phyloP scores from a whole-genome alignment of 2,113 vertebrate genomes.

The Eurystomus gularis region DNA sequence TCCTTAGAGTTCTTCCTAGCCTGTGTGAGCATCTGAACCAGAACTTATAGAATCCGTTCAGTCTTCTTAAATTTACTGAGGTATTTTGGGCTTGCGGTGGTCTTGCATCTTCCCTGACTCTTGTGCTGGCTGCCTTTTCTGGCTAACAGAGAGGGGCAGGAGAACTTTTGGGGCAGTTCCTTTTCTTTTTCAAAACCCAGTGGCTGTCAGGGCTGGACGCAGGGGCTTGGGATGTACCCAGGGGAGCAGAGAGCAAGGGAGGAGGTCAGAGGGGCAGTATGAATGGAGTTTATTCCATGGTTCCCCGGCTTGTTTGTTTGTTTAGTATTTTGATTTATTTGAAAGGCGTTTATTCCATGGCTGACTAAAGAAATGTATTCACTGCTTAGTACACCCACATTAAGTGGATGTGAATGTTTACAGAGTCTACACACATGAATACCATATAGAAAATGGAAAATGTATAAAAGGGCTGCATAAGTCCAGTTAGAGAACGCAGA shows the following conservation, averaged over 20 bases:
- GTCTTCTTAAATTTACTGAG: background rate
- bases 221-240: background rate
- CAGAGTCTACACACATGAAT: background rate
- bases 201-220: background rate
- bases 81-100: background rate
- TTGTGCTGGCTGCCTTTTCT: background rate
- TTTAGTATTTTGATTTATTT: slow-evolving; percentile 8
- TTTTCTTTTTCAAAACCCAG: background rate
- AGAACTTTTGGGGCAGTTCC: background rate
- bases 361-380: background rate
- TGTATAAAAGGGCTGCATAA: background rate
- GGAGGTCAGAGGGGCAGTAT: background rate
- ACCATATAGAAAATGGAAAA: background rate
- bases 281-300: background rate
- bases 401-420: background rate
- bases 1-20: background rate
- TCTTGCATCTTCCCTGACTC: background rate
- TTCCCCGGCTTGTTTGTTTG: background rate
- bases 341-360: slow-evolving; percentile 4
- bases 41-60: background rate
- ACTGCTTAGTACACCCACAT: background rate
- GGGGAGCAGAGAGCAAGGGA: background rate
- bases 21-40: background rate
- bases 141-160: background rate
- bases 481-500: background rate